Evolutionary conservation across 2,797 vertebrate genomes (phyloP).

Genomic region (Hafferia zeledoni): DNA sequence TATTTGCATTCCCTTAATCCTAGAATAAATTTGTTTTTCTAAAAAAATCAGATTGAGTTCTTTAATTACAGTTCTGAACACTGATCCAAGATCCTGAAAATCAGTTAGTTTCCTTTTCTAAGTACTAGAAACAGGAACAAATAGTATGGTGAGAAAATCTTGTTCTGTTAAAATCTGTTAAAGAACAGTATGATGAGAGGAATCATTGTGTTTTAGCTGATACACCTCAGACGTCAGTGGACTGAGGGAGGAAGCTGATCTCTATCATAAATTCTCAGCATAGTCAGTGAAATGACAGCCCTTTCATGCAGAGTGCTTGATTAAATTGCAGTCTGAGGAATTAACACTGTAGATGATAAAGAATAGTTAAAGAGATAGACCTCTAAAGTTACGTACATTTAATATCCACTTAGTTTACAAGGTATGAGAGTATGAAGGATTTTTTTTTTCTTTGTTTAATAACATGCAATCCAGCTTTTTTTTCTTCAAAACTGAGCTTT

Average conservation of each 20-base stretch:
- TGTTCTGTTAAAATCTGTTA: neutral
- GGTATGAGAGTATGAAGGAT: neutral
- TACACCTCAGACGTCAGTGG: neutral
- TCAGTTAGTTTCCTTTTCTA: neutral
- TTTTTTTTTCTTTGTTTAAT: neutral
- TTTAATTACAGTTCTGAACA: neutral
- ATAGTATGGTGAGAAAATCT: neutral
- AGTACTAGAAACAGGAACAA: neutral
- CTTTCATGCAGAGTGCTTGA: neutral
- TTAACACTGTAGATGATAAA: neutral
- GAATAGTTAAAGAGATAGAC: neutral
- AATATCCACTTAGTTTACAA: neutral
- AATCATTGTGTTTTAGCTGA: neutral
- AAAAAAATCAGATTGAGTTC: neutral
- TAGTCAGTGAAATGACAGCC: neutral
- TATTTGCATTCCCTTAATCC: constrained; percentile 1
- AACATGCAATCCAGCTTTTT: neutral
- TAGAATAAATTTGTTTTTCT: neutral
- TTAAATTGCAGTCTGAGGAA: neutral
- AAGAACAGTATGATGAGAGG: neutral
- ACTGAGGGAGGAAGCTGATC: neutral
- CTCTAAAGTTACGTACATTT: neutral
- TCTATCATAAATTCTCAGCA: neutral
- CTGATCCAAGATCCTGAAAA: neutral
- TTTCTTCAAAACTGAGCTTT: neutral